phyloP scores from a whole-genome alignment of 2,888 invertebrate genomes.

The Neoascia interrupta region DNA sequence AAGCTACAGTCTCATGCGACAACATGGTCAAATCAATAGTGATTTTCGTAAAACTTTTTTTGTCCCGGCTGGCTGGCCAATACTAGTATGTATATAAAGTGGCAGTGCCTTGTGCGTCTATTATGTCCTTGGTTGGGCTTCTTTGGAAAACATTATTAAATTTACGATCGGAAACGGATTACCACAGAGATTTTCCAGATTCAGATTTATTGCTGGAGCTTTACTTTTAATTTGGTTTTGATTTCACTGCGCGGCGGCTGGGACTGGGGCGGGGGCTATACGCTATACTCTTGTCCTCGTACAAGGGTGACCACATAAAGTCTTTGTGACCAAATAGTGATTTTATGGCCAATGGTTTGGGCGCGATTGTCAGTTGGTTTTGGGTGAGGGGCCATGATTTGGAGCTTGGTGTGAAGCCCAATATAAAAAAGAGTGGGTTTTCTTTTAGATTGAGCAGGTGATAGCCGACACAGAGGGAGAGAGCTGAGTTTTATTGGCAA shows the following conservation, averaged over 20 bases:
- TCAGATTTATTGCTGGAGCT: slow-evolving; percentile 68
- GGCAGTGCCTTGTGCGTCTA: not conserved
- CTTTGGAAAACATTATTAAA: slow-evolving; percentile 62
- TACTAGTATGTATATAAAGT: slow-evolving; percentile 37
- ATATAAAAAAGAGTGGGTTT: slow-evolving; percentile 1
- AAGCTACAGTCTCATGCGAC: slow-evolving; percentile 50
- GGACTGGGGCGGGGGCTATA: not conserved
- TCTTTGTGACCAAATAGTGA: slow-evolving; percentile 50
- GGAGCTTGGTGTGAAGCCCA: slow-evolving; percentile 15
- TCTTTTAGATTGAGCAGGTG: slow-evolving; percentile 5
- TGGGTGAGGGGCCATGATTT: slow-evolving; percentile 6
- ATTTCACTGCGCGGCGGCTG: slow-evolving; percentile 31
- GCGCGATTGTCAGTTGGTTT: slow-evolving; percentile 14
- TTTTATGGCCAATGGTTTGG: slow-evolving; percentile 32
- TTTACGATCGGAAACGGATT: slow-evolving; percentile 69
- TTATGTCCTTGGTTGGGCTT: slow-evolving; percentile 11
- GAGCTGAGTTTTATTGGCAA: slow-evolving; percentile 41
- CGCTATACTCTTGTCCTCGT: not conserved
- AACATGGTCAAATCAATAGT: slow-evolving; percentile 66
- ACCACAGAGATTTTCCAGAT: slow-evolving; percentile 69
- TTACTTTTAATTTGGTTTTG: slow-evolving; percentile 69
- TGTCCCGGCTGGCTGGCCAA: slow-evolving; percentile 4
- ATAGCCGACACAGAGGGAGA: not conserved
- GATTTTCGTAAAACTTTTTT: slow-evolving; percentile 60
- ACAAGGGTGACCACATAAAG: slow-evolving; percentile 19